Conservation (phyloP, 2,797 vertebrate species). For the Carduelis carduelis region DNA sequence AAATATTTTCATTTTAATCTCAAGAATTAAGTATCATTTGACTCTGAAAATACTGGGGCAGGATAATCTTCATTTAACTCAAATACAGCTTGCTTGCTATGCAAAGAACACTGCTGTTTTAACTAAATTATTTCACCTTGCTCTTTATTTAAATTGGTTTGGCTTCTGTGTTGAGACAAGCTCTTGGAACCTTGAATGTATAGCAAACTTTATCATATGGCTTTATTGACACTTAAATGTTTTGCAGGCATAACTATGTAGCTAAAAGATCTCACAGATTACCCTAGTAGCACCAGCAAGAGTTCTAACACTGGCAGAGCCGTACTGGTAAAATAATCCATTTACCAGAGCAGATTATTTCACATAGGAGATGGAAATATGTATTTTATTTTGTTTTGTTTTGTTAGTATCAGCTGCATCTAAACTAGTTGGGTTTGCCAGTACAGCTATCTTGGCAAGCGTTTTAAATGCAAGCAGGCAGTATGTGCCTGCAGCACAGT, state of each 20-base stretch:
- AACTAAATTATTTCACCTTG: neutral
- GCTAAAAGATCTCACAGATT: neutral
- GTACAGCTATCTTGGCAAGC: conserved; percentile 29
- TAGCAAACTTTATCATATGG: neutral
- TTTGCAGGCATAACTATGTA: neutral
- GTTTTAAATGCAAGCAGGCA: conserved; percentile 48
- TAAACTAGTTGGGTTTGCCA: conserved; percentile 25
- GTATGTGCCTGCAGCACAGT: conserved; percentile 36
- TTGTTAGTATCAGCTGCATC: conserved; percentile 28
- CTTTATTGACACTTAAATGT: neutral
- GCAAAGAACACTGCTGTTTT: neutral
- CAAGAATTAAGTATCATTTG: neutral
- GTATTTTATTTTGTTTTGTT: neutral
- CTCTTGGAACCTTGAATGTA: neutral
- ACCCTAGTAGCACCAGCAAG: neutral
- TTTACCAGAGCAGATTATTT: neutral
- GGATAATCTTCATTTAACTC: neutral
- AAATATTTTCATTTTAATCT: neutral
- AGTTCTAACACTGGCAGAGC: neutral
- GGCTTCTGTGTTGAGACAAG: conserved; percentile 6
- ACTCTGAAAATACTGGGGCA: neutral
- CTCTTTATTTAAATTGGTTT: conserved; percentile 25
- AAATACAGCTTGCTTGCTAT: neutral
- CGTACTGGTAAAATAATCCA: neutral
- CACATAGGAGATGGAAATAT: neutral